Percentiles rank a stretch among this genome's conserved stretches.
Conservation (phyloP, 2,113 vertebrate species). For the rabbit (Oryctolagus cuniculus) region mOryCun1.1 NC_091434.1:168543501-168544000, state of each 20-base stretch:
- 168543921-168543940: neutral
- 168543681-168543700: neutral
- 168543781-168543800: neutral
- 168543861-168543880: neutral
- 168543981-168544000: neutral
- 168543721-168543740: neutral
- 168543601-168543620: slow-evolving; percentile 10
- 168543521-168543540: neutral
- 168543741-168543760: neutral
- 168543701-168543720: neutral
- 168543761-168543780: neutral
- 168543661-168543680: neutral
- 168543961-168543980: neutral
- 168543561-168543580: neutral
- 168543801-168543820: neutral
- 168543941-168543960: neutral
- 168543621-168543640: neutral
- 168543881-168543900: neutral
- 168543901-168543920: neutral
- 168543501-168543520: neutral
- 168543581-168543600: slow-evolving; percentile 62
- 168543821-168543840: neutral
- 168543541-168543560: slow-evolving; percentile 64
- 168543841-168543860: neutral
- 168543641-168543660: neutral